phyloP scores from a whole-genome alignment of 2,888 invertebrate species.

The Machimus atricapillus region DNA sequence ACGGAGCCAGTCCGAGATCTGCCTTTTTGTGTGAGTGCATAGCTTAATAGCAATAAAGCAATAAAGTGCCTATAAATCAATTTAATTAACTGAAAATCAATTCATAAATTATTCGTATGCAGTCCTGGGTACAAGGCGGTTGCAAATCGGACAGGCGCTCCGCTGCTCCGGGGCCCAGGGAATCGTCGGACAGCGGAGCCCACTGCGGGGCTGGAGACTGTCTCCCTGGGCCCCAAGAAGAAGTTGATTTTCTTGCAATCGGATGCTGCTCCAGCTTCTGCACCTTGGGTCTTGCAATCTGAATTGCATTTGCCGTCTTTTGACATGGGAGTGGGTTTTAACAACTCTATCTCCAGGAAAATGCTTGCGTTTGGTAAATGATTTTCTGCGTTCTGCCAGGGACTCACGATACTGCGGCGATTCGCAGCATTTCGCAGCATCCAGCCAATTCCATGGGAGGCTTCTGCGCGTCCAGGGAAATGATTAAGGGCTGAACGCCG shows the following conservation, averaged over 20 bases:
- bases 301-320: constrained; percentile 28
- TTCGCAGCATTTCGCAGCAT: not conserved
- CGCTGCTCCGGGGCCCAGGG: not conserved
- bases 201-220: not conserved
- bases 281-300: constrained; percentile 1
- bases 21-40: constrained; percentile 41
- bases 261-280: constrained; percentile 16
- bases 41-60: constrained; percentile 54
- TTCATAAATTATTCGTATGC: constrained; percentile 54
- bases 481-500: constrained; percentile 10
- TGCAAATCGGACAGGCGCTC: constrained; percentile 27
- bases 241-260: constrained; percentile 3
- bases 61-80: constrained; percentile 55
- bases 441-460: not conserved
- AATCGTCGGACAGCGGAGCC: not conserved
- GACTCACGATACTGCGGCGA: not conserved
- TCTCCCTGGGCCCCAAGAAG: not conserved
- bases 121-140: constrained; percentile 12
- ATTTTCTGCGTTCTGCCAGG: not conserved
- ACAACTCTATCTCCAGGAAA: constrained; percentile 29
- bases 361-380: constrained; percentile 34
- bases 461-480: not conserved
- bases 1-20: not conserved
- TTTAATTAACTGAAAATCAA: constrained; percentile 59
- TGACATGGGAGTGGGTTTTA: constrained; percentile 30